These are phyloP conservation scores for Gymnoscopelus braueri DNA, from an alignment of 2,797 vertebrate species.

Conservation along the genomic window DNA sequence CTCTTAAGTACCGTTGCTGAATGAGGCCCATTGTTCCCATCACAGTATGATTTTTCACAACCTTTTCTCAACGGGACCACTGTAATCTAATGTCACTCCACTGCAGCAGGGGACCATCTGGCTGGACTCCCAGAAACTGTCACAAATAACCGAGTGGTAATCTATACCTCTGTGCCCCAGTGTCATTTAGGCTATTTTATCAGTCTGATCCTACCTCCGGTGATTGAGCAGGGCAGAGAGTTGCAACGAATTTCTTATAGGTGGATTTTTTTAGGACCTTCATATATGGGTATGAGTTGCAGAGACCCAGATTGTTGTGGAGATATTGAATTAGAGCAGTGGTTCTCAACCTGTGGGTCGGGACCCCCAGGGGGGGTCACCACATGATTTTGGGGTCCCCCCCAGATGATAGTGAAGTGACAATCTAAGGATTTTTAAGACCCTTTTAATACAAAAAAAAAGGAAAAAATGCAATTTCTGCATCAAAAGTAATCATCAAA, in stretches of 20 bases:
- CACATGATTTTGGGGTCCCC: no score
- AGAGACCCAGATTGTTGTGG: background rate
- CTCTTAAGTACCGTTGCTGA: no score
- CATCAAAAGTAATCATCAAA: no score
- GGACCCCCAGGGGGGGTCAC: no score
- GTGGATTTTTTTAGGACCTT: no score
- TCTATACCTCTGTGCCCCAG: slow-evolving; percentile 32
- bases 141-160: slow-evolving; percentile 14
- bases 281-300: background rate
- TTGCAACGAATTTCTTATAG: background rate
- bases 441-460: no score
- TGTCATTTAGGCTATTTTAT: slow-evolving; percentile 24
- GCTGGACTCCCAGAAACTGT: slow-evolving; percentile 19
- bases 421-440: no score
- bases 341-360: no score
- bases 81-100: slow-evolving; percentile 14
- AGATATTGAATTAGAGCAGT: no score
- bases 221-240: slow-evolving; percentile 6
- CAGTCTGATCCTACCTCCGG: slow-evolving; percentile 12
- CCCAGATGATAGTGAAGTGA: no score
- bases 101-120: background rate
- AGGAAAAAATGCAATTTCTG: no score
- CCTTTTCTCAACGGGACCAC: background rate
- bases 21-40: background rate
- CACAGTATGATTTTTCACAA: background rate